phyloP scores from a whole-genome alignment of 2,888 invertebrate genomes.

The Vesta saturnalis region DNA sequence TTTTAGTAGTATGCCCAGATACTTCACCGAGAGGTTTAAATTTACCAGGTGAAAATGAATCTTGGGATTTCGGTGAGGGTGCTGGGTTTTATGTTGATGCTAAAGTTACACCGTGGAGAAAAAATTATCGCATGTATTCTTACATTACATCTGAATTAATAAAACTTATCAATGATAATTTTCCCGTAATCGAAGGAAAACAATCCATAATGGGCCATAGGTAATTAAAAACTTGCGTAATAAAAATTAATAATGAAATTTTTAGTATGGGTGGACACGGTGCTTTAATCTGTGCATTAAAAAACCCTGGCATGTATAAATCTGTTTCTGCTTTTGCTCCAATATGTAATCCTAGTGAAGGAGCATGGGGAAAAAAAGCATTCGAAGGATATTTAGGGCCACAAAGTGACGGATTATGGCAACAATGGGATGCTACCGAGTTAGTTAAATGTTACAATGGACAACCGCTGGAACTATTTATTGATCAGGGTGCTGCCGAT shows the following conservation, averaged over 20 bases:
- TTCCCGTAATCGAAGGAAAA: constrained; percentile 70
- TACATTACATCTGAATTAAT: constrained; percentile 92
- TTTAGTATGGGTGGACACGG: constrained; percentile 98
- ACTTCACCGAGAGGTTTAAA: constrained; percentile 94
- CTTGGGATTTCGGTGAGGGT: constrained; percentile 94
- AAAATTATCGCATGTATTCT: constrained; percentile 93
- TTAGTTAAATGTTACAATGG: constrained; percentile 85
- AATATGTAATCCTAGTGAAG: constrained; percentile 86
- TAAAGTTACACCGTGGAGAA: constrained; percentile 88
- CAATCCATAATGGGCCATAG: constrained; percentile 86
- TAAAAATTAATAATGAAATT: constrained; percentile 2
- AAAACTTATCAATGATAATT: constrained; percentile 77
- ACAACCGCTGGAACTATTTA: constrained; percentile 81
- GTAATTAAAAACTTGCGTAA: constrained; percentile 57
- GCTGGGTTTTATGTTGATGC: constrained; percentile 98
- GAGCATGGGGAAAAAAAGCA: constrained; percentile 90
- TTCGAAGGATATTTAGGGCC: constrained; percentile 83
- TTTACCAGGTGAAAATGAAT: constrained; percentile 90
- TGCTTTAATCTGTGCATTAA: constrained; percentile 87
- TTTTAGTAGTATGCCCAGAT: constrained; percentile 93
- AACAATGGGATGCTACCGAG: constrained; percentile 89
- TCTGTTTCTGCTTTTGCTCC: constrained; percentile 96
- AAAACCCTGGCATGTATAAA: constrained; percentile 88
- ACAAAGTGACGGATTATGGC: constrained; percentile 73
- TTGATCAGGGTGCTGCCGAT: constrained; percentile 92